These are phyloP conservation scores for Pongo abelii DNA, from an alignment of 2,113 vertebrate species.

Conservation along the genomic window DNA sequence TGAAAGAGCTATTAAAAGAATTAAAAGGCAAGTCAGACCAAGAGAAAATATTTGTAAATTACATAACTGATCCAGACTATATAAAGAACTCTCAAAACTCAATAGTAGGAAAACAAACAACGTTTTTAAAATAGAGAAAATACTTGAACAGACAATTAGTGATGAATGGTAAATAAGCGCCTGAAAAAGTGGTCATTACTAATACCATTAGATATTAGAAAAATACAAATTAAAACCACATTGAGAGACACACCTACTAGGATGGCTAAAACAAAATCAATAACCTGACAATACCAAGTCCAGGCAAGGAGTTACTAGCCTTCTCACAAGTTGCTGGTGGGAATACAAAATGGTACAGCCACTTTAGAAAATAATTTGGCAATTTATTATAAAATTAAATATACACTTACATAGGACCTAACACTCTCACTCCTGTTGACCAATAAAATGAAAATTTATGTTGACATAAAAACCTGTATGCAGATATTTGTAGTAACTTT, in stretches of 20 bases:
- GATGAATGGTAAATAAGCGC: background rate
- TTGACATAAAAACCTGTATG: background rate
- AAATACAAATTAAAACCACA: background rate
- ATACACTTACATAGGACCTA: background rate
- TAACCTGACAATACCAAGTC: background rate
- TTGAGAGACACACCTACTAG: background rate
- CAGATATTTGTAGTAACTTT: background rate
- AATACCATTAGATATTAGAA: background rate
- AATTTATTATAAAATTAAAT: background rate
- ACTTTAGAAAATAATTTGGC: background rate
- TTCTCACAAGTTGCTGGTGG: background rate
- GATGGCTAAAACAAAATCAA: background rate
- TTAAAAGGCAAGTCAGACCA: background rate
- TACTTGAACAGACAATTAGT: background rate
- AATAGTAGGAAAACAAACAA: background rate
- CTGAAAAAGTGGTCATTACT: background rate
- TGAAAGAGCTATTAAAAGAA: background rate
- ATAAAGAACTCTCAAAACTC: background rate
- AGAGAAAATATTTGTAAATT: background rate
- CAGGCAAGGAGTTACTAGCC: accelerated
- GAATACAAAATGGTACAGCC: background rate
- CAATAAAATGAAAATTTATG: background rate
- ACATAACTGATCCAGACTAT: background rate
- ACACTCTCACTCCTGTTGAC: background rate
- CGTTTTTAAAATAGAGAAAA: background rate